Conservation (phyloP, 2,888 invertebrate genomes). For the Pandemis cinnamomeana region DNA sequence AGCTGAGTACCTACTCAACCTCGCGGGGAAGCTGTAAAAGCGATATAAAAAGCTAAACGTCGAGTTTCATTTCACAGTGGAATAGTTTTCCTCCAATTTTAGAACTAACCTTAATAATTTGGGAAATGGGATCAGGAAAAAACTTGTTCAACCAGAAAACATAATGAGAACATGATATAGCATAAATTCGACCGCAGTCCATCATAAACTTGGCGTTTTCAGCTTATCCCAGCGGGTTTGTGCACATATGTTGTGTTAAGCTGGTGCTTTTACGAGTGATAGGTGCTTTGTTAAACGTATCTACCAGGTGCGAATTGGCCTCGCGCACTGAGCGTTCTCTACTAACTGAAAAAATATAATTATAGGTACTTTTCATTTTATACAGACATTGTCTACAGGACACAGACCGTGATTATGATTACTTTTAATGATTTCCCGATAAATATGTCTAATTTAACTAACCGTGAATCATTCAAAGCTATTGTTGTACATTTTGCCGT, state of each 20-base stretch:
- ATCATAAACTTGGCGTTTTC: conserved; percentile 10
- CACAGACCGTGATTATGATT: too few relatives aligned
- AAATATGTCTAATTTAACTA: too few relatives aligned
- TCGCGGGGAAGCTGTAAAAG: background rate
- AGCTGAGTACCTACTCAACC: background rate
- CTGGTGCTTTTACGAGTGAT: background rate
- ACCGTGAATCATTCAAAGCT: too few relatives aligned
- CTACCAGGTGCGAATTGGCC: too few relatives aligned
- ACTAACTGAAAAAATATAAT: too few relatives aligned
- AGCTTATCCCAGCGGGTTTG: background rate
- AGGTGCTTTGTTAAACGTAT: background rate
- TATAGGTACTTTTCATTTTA: too few relatives aligned
- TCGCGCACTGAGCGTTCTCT: too few relatives aligned
- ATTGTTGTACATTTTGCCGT: too few relatives aligned
- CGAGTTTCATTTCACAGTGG: background rate
- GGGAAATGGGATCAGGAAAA: background rate
- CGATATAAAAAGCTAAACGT: background rate
- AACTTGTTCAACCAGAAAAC: conserved; percentile 9
- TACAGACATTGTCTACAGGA: too few relatives aligned
- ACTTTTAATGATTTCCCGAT: too few relatives aligned
- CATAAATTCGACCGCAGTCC: background rate
- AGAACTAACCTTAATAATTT: background rate
- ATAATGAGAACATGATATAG: conserved; percentile 9
- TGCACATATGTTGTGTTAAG: background rate
- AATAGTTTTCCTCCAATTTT: background rate